These are phyloP conservation scores for Brachypteracias leptosomus DNA, from an alignment of 2,113 vertebrate species.

Conservation along the genomic window DNA sequence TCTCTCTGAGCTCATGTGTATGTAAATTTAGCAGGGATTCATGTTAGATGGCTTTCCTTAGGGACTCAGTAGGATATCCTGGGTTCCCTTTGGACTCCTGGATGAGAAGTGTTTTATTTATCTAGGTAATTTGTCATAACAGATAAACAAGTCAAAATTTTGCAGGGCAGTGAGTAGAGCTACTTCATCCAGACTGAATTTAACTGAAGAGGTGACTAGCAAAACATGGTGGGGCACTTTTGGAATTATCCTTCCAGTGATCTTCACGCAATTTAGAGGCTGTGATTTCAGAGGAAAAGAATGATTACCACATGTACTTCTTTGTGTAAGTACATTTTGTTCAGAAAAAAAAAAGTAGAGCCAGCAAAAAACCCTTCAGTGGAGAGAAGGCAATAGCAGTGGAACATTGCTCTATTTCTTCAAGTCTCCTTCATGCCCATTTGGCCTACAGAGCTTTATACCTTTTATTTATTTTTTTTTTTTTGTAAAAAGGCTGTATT, in stretches of 20 bases:
- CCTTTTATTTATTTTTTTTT: not conserved
- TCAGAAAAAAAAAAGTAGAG: not conserved
- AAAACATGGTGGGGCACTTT: not conserved
- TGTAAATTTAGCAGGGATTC: not conserved
- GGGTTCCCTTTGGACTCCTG: not conserved
- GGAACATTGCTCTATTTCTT: not conserved
- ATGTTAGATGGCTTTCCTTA: not conserved
- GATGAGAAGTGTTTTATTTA: not conserved
- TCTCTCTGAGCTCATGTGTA: not conserved
- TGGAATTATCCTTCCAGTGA: not conserved
- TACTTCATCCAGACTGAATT: not conserved
- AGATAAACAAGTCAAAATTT: not conserved
- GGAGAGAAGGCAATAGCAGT: not conserved
- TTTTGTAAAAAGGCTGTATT: not conserved
- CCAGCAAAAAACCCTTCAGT: not conserved
- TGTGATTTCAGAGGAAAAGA: slow-evolving; percentile 10
- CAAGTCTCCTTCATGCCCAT: not conserved
- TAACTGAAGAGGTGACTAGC: not conserved
- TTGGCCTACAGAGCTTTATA: not conserved
- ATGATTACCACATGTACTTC: not conserved
- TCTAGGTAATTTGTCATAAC: not conserved
- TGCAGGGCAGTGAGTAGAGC: not conserved
- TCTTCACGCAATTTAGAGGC: not conserved
- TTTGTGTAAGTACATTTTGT: not conserved
- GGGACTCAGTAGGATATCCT: not conserved